These are phyloP conservation scores for Pelodiscus sinensis DNA, from an alignment of 2,113 vertebrate species.

Conservation along the genomic window DNA sequence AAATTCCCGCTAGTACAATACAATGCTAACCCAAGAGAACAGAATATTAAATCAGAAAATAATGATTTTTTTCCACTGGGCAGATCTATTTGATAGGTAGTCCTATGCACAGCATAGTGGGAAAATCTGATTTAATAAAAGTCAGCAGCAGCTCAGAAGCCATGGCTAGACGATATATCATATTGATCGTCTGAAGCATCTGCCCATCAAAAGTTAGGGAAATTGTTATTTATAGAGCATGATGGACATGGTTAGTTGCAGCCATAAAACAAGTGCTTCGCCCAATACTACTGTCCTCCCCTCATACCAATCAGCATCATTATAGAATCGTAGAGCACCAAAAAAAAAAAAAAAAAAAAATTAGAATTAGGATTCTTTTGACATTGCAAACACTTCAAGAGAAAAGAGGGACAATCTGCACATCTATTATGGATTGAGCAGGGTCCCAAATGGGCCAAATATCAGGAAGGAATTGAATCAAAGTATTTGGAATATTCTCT, in stretches of 20 bases:
- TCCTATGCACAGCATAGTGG: neutral
- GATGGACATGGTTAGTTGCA: neutral
- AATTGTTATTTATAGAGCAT: neutral
- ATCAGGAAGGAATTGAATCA: neutral
- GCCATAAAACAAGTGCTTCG: neutral
- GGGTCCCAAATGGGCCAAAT: neutral
- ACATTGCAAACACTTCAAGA: neutral
- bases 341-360: too few relatives aligned
- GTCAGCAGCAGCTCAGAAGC: neutral
- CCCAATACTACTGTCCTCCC: neutral
- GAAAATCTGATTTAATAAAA: neutral
- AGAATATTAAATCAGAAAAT: neutral
- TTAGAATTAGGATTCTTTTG: neutral
- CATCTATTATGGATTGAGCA: neutral
- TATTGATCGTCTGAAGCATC: neutral
- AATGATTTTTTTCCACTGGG: neutral
- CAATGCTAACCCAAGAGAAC: neutral
- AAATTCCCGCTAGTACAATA: neutral
- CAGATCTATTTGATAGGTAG: neutral
- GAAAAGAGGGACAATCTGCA: neutral
- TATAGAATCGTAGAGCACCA: too few relatives aligned
- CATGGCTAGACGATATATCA: neutral
- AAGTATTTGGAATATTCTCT: neutral
- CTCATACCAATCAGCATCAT: neutral
- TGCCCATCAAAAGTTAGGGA: accelerated